Base-by-base conservation (phyloP, 2,888 invertebrate genomes). In the Drosophila quasianomalipes region DNA sequence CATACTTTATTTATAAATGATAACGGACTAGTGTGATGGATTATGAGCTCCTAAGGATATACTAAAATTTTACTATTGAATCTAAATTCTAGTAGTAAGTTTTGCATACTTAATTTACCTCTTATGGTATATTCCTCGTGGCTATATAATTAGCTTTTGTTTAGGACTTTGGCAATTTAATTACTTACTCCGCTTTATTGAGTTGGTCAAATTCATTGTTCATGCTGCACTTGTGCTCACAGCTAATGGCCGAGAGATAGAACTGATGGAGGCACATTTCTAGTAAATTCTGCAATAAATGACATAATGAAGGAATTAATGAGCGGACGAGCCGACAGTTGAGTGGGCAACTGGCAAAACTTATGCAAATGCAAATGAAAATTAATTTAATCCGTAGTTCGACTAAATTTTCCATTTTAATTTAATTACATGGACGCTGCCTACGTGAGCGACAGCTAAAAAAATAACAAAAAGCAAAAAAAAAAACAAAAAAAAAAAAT, bases 351-450 rank as follows among this genome's bases (percentile, higher is more conserved):
- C 76, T 41, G 76, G 63, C 57, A 61, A 78, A 92, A 90, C 92
- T 91, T 92, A 93, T 93, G 92, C 93, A 92, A 92, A 92, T 93
- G 92, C 93, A 93, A 92, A 93, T 93, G 92, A 92, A 93, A 92
- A 93, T 93, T 92, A 92, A 93, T 92, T 92, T 92, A 93, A 92
- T 92, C 93, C 92, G 83, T 91, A 91, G 91, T 91, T 91, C 85
- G 87, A 87, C 85, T 89, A 87, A 91, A 93, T 92, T 93, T 93
- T 92, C 92, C 92, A 92, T 92, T 92, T 92, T 93, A 93, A 93
- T 93, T 92, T 92, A 92, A 92, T 92, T 92, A 93, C 92, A 91
- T 85, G 91, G 90, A 93, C 92, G 85, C 87, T 91, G 89, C 83
- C 90, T 91, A 91, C 91, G 92, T 92, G 92, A 92, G 91, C 92